Evolutionary conservation across 2,113 vertebrate species (phyloP), one percentile per base, ranked within the genome.

Genomic region (Pandion haliaetus): DNA sequence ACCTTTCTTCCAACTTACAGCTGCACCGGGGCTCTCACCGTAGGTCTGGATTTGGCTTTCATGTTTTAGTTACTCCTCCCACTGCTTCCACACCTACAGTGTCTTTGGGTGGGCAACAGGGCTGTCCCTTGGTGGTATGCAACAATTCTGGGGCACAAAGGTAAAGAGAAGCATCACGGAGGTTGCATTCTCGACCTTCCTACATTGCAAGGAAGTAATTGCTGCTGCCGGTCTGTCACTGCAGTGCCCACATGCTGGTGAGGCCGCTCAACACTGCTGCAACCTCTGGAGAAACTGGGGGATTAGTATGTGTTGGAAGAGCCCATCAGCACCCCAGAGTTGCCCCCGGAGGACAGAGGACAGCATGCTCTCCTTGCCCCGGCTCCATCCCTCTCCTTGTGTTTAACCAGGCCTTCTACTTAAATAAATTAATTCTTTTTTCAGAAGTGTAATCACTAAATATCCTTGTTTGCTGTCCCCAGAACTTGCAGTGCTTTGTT

Each of bases 251-350:
- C 21, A 24, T 1, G 2, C 13, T 50, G 84, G 72, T 42, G 58
- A 57, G 50, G 31, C 50, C 6, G 7, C 66, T 49, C 25, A 21
- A 8, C 16, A 6, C 0, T 2, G n/a, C 71, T 78, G 58, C 44
- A 73, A 2, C 70, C 71, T 36, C 59, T 63, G 54, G 29, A 9
- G 20, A 65, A 65, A 8, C 25, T 1, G 17, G 5, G 31, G 10
- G 8, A 31, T 40, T 54, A 9, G 19, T 31, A n/a, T 44, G 17
- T 57, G 28, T 42, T 7, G 5, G 59, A 82, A 24, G 21, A 40
- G 28, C 47, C 21, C 25, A 18, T 11, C 2, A 5, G 26, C 13
- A 55, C 6, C 29, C 74, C 3, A 6, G 36, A 32, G 14, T 0
- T 31, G 11, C 8, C 6, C 4, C 5, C 25, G 13, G 34, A 62